Conservation (phyloP, 2,113 vertebrate species). For the Synodontis membranacea region DNA sequence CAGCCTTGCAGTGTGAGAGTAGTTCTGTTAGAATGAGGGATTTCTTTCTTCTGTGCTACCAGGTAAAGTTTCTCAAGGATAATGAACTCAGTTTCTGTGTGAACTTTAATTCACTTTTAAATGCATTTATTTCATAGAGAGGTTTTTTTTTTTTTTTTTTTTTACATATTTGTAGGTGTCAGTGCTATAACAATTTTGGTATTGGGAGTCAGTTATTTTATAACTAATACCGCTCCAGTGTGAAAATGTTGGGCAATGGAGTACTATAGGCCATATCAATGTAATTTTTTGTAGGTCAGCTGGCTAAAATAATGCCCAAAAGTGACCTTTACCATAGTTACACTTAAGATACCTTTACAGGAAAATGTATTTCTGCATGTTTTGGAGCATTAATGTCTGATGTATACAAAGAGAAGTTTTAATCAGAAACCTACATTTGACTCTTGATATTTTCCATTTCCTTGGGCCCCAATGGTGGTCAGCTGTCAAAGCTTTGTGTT, state of each 20-base stretch:
- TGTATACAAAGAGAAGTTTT: not conserved
- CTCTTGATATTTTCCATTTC: not conserved
- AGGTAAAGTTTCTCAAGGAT: conserved; percentile 68
- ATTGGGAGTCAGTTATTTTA: not conserved
- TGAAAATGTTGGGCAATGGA: not conserved
- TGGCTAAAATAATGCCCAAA: not conserved
- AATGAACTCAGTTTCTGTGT: not conserved
- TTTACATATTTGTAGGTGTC: not conserved
- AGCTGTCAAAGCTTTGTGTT: conserved; percentile 87
- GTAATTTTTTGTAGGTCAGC: not conserved
- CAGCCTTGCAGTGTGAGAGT: conserved; percentile 77
- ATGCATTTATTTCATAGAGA: not conserved
- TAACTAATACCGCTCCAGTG: not conserved
- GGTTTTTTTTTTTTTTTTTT: not conserved
- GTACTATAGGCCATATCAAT: not conserved
- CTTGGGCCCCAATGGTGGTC: conserved; percentile 3
- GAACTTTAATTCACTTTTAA: not conserved
- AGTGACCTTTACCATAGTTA: no score
- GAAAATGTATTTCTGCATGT: not conserved
- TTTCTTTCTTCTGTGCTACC: conserved; percentile 86
- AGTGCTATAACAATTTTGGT: not conserved
- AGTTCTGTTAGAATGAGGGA: conserved; percentile 81
- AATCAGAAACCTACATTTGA: conserved; percentile 5
- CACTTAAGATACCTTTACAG: not conserved
- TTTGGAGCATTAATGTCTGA: not conserved